A percentile compares a stretch with the other conserved stretches of the same genome.
These are phyloP conservation scores for Lucifuga dentata DNA, from an alignment of 2,113 vertebrate species.

Conservation along the genomic window DNA sequence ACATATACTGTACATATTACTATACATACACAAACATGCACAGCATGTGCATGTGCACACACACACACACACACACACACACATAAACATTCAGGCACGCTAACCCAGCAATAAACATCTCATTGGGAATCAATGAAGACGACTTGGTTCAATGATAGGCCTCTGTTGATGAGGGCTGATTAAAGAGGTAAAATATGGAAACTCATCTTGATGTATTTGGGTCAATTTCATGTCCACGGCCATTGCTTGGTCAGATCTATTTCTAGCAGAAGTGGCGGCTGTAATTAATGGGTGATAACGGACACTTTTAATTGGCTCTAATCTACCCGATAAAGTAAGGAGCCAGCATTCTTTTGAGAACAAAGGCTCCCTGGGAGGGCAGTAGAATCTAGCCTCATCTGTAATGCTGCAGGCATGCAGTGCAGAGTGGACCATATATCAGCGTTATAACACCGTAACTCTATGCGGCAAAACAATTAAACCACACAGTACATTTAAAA, in stretches of 20 bases:
- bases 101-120: conserved; percentile 38
- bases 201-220: conserved; percentile 82
- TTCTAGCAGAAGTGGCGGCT: conserved; percentile 67
- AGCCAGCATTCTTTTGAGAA: conserved; percentile 63
- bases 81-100: background rate
- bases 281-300: conserved; percentile 79
- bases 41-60: conserved; percentile 6
- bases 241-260: conserved; percentile 71
- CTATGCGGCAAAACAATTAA: conserved; percentile 47
- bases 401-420: conserved; percentile 37
- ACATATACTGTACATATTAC: background rate
- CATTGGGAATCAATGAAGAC: conserved; percentile 54
- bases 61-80: conserved; percentile 15
- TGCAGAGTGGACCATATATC: conserved; percentile 25
- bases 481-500: conserved; percentile 28
- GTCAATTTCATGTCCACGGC: conserved; percentile 74
- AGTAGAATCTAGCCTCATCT: conserved; percentile 39
- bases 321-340: conserved; percentile 68
- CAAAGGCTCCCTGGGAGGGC: conserved; percentile 55
- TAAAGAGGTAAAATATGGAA: conserved; percentile 68
- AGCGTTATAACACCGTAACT: conserved; percentile 30
- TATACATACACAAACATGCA: background rate
- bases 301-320: conserved; percentile 76
- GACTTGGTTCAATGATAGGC: conserved; percentile 55
- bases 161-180: conserved; percentile 65